phyloP scores from a whole-genome alignment of 2,113 vertebrate genomes.

The Clarias macrocephalus region DNA sequence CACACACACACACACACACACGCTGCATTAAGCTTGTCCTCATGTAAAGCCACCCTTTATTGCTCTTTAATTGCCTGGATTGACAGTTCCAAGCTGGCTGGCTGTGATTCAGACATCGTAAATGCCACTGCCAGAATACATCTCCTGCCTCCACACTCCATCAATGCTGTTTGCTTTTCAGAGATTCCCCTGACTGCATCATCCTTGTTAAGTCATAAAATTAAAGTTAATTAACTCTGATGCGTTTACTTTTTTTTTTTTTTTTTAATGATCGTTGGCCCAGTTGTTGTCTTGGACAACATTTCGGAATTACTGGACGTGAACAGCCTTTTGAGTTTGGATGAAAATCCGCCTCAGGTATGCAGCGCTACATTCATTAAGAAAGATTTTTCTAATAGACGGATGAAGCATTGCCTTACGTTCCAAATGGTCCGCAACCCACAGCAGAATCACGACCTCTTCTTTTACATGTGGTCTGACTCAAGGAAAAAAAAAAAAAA shows the following conservation, averaged over 20 bases:
- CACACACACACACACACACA: not conserved
- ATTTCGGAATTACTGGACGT: not conserved
- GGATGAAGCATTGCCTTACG: not conserved
- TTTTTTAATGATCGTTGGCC: not conserved
- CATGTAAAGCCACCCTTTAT: slow-evolving; percentile 26
- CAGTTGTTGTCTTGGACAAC: not conserved
- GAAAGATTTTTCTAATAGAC: not conserved
- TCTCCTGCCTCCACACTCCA: slow-evolving; percentile 29
- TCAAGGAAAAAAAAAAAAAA: not conserved
- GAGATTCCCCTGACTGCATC: slow-evolving; percentile 18
- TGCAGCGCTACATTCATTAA: not conserved
- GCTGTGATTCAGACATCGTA: slow-evolving; percentile 36
- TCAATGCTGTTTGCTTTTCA: slow-evolving; percentile 21
- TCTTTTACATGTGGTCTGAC: not conserved
- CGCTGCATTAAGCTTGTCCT: slow-evolving; percentile 5
- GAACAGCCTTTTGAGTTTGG: not conserved
- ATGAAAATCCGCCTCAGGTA: not conserved
- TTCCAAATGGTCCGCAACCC: not conserved
- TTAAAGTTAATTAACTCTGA: slow-evolving; percentile 28
- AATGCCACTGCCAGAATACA: slow-evolving; percentile 28
- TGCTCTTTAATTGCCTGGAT: slow-evolving; percentile 38
- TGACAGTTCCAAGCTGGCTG: slow-evolving; percentile 33
- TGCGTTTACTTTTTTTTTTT: not conserved
- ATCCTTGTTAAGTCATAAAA: slow-evolving; percentile 41
- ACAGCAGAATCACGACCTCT: not conserved